Evolutionary conservation across 2,113 vertebrate species (phyloP).

Genomic region (Chionomys nivalis): DNA sequence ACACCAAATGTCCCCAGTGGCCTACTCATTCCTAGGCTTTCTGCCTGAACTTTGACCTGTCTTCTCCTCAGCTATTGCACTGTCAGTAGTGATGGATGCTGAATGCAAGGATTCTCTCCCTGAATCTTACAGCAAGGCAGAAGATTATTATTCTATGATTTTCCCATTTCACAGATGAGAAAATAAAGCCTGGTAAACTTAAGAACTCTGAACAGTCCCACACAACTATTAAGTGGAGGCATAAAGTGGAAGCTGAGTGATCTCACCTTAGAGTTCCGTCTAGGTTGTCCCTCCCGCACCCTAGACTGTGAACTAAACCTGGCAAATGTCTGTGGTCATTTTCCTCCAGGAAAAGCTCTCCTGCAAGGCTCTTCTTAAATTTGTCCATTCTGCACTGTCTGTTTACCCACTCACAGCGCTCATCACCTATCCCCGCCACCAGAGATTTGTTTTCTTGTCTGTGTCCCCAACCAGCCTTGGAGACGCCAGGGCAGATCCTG

Average conservation of each 20-base stretch:
- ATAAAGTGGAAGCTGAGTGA: background rate
- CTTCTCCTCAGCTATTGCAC: background rate
- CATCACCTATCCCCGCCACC: rapidly evolving
- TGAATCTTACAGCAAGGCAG: background rate
- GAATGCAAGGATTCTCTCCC: background rate
- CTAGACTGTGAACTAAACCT: background rate
- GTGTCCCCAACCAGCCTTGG: background rate
- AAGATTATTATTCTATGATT: background rate
- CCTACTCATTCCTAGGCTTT: background rate
- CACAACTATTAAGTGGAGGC: background rate
- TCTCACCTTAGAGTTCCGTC: background rate
- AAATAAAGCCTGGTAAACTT: background rate
- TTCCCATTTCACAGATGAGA: conserved; percentile 17
- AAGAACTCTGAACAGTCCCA: background rate
- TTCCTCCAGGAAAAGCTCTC: background rate
- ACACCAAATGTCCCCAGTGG: background rate
- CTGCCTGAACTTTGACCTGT: background rate
- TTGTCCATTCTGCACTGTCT: background rate
- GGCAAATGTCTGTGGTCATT: background rate
- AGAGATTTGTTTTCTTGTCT: background rate
- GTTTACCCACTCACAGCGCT: background rate
- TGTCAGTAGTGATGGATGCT: background rate
- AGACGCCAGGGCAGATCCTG: background rate
- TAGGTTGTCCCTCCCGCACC: background rate
- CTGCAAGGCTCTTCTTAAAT: background rate